phyloP scores from a whole-genome alignment of 2,113 vertebrate species.

The Vulpes ferrilata region DNA sequence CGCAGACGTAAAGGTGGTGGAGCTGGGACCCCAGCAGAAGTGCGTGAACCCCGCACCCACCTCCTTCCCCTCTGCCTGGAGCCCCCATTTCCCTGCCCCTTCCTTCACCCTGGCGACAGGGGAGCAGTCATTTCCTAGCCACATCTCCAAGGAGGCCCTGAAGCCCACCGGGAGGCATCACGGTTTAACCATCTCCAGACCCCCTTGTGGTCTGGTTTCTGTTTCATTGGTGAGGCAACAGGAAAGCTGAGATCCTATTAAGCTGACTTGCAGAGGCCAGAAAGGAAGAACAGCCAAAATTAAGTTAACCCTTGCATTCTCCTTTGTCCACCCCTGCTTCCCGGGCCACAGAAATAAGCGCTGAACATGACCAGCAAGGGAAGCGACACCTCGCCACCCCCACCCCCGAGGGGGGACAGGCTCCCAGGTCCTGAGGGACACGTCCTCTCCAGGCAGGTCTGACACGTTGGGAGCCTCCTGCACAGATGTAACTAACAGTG shows the following conservation, averaged over 20 bases:
- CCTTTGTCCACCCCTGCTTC: not conserved
- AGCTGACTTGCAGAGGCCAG: conserved; percentile 65
- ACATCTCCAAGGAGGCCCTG: not conserved
- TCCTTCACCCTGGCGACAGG: not conserved
- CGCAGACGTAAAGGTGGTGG: not conserved
- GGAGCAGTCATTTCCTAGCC: not conserved
- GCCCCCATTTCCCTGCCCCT: not conserved
- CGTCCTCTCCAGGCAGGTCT: not conserved
- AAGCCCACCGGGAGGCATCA: conserved; percentile 45
- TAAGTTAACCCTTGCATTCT: conserved; percentile 61
- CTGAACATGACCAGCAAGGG: not conserved
- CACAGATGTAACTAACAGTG: rapidly evolving
- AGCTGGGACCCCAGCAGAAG: no score
- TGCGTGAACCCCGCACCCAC: not conserved
- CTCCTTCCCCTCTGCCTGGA: not conserved
- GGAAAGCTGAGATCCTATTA: conserved; percentile 77
- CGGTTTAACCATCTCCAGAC: conserved; percentile 80
- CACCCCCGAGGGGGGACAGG: no score
- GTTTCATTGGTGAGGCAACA: conserved; percentile 60
- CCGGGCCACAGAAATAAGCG: not conserved
- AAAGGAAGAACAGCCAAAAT: conserved; percentile 54
- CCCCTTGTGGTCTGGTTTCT: conserved; percentile 41
- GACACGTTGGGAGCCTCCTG: not conserved
- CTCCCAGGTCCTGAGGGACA: not conserved
- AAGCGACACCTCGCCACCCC: not conserved